Evolutionary conservation across 2,113 vertebrate species (phyloP).

Genomic region (Otocyon megalotis): DNA sequence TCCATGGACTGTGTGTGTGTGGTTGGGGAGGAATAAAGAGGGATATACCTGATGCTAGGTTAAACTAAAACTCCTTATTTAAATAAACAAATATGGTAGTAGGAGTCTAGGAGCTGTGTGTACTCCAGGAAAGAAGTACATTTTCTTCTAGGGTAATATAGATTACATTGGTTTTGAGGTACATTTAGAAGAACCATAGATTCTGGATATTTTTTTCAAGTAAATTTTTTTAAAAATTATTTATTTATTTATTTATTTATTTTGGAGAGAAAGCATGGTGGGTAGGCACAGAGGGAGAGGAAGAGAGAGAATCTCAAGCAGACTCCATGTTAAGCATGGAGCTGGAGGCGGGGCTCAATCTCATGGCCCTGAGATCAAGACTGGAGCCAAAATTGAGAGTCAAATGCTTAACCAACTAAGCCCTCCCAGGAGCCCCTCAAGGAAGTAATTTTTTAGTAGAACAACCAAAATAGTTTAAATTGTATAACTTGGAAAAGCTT

Average conservation of each 20-base stretch:
- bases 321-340: not conserved
- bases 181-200: not conserved
- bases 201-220: slow-evolving; percentile 47
- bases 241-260: not conserved
- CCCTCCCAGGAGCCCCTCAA: not conserved
- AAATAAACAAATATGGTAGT: not conserved
- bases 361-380: not conserved
- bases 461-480: not conserved
- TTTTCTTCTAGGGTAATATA: not conserved
- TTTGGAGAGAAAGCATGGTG: not conserved
- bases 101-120: not conserved
- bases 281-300: not conserved
- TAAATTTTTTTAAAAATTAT: not conserved
- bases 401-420: not conserved
- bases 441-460: not conserved
- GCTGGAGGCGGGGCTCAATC: not conserved
- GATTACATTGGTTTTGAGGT: not conserved
- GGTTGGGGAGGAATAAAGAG: not conserved
- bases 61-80: not conserved
- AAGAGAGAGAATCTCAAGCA: not conserved
- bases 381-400: not conserved
- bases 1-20: not conserved
- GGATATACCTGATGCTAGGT: not conserved
- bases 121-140: not conserved
- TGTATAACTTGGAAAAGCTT: slow-evolving; percentile 3